Evolutionary conservation across 2,113 vertebrate genomes (phyloP).

Genomic region (Pseudorectes ferrugineus): DNA sequence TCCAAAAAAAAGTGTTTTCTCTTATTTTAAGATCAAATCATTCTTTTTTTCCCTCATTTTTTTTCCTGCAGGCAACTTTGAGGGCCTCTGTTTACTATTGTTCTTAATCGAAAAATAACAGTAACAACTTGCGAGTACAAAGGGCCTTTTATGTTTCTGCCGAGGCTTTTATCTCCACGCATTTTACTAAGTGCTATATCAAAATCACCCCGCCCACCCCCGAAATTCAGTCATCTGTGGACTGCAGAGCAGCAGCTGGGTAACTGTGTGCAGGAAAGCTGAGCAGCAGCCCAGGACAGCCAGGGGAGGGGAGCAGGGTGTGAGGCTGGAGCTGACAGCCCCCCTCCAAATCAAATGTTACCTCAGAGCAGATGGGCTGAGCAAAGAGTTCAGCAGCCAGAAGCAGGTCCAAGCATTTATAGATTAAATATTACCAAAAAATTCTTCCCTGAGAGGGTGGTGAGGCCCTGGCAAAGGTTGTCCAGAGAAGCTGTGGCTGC

Average conservation of each 20-base stretch:
- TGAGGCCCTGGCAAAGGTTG: accelerated
- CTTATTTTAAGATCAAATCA: neutral
- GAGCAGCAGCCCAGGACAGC: neutral
- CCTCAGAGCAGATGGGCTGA: neutral
- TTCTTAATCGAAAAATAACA: slow-evolving; percentile 17
- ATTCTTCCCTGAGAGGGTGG: neutral
- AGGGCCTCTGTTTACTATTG: slow-evolving; percentile 31
- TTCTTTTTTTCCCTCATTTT: neutral
- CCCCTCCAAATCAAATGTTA: neutral
- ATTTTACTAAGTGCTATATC: slow-evolving; percentile 16
- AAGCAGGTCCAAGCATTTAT: neutral
- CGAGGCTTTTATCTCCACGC: slow-evolving; percentile 23
- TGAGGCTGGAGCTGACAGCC: neutral
- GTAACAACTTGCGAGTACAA: slow-evolving; percentile 16
- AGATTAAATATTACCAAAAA: neutral
- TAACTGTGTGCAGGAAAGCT: neutral
- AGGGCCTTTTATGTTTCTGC: slow-evolving; percentile 18
- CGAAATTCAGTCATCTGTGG: neutral
- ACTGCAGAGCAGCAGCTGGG: slow-evolving; percentile 6
- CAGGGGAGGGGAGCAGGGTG: neutral
- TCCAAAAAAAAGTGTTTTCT: neutral
- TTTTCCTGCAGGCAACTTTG: neutral
- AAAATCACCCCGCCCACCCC: neutral
- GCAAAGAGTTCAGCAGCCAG: neutral
- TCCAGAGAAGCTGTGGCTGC: neutral